Percentiles rank a stretch among this genome's conserved stretches.
Evolutionary conservation across 2,797 vertebrate genomes (phyloP).

Genomic region (Ambastaia sidthimunki): DNA sequence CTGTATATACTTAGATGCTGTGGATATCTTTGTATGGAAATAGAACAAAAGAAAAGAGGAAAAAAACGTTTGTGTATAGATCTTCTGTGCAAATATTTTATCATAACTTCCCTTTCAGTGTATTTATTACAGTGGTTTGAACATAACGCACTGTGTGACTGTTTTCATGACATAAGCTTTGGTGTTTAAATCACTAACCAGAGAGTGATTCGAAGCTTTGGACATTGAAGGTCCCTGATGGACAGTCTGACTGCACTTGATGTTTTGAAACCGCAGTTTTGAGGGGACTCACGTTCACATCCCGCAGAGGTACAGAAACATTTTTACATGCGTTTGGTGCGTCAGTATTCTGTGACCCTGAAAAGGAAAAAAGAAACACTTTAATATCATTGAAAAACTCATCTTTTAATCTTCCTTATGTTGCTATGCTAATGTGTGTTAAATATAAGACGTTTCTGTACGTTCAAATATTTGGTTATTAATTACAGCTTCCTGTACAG

Average conservation of each 20-base stretch:
- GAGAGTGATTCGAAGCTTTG: neutral
- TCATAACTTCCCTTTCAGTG: conserved; percentile 79
- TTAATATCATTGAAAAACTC: conserved; percentile 20
- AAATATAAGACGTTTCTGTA: conserved; percentile 30
- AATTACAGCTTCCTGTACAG: conserved; percentile 26
- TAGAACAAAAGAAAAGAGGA: conserved; percentile 44
- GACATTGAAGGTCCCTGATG: conserved; percentile 2
- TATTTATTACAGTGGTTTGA: conserved; percentile 68
- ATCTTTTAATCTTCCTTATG: conserved; percentile 56
- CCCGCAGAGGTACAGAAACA: conserved; percentile 30
- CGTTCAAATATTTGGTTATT: conserved; percentile 32
- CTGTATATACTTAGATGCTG: conserved; percentile 84
- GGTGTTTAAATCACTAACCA: conserved; percentile 18
- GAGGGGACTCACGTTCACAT: neutral
- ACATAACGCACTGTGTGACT: conserved; percentile 71
- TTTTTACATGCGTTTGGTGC: conserved; percentile 18
- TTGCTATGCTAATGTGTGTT: conserved; percentile 50
- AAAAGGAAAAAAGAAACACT: conserved; percentile 17
- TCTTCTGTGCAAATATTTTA: conserved; percentile 83
- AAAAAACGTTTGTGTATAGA: conserved; percentile 78
- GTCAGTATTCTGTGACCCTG: conserved; percentile 26
- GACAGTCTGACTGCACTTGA: conserved; percentile 36
- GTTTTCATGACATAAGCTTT: conserved; percentile 61
- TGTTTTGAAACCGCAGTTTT: conserved; percentile 33
- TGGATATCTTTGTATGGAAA: conserved; percentile 82